Percentiles rank a stretch among this genome's conserved stretches.
These are phyloP conservation scores for Oreamnos americanus DNA, from an alignment of 2,113 vertebrate species.

Conservation along the genomic window DNA sequence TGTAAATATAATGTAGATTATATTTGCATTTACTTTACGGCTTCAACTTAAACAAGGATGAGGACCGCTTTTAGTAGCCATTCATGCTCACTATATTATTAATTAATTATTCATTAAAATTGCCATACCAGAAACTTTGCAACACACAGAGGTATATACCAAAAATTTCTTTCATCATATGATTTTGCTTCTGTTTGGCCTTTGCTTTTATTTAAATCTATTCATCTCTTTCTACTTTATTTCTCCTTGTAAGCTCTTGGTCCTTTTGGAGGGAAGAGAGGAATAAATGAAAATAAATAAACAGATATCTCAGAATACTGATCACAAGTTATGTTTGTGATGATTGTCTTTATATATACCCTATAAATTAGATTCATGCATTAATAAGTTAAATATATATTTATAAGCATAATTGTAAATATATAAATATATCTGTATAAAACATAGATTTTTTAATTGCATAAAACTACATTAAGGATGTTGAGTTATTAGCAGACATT, in stretches of 20 bases:
- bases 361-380: not conserved
- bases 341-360: not conserved
- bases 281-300: not conserved
- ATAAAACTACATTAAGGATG: not conserved
- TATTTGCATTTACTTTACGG: not conserved
- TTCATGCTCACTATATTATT: not conserved
- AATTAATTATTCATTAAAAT: not conserved
- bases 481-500: not conserved
- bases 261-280: not conserved
- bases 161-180: not conserved
- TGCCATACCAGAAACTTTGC: not conserved
- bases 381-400: not conserved
- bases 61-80: not conserved
- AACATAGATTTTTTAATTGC: not conserved
- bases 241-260: not conserved
- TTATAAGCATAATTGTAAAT: not conserved
- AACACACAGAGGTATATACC: rapidly evolving
- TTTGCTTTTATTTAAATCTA: not conserved
- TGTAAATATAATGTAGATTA: not conserved
- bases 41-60: not conserved
- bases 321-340: not conserved
- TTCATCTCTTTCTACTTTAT: not conserved
- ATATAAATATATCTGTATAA: not conserved
- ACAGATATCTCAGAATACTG: not conserved
- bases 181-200: not conserved